phyloP scores from a whole-genome alignment of 2,888 invertebrate species.

The Homarus gammarus region DNA sequence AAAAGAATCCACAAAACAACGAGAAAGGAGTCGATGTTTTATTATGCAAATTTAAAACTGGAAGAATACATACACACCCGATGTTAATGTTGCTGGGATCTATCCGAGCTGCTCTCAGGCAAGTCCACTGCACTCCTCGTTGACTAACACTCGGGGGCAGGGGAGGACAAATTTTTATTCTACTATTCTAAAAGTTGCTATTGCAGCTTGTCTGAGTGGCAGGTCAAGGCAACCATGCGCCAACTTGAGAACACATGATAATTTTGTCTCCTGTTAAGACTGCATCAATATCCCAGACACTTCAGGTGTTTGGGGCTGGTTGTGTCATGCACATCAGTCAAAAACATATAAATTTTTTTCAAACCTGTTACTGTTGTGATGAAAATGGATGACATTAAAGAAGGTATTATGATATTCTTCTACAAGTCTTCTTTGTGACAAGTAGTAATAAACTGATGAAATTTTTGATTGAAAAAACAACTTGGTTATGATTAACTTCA shows the following conservation, averaged over 20 bases:
- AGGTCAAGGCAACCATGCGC: neutral
- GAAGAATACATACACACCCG: too few relatives aligned
- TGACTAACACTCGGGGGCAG: slow-evolving; percentile 1
- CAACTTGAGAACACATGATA: slow-evolving; percentile 2
- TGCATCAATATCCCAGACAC: slow-evolving; percentile 12
- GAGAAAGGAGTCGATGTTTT: too few relatives aligned
- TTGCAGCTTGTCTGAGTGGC: neutral
- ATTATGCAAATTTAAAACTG: too few relatives aligned
- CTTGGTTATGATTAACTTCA: slow-evolving; percentile 52
- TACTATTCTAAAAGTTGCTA: neutral
- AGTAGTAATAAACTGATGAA: slow-evolving; percentile 26
- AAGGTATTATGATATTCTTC: slow-evolving; percentile 16
- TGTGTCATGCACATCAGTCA: neutral
- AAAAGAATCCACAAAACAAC: too few relatives aligned
- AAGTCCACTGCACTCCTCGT: slow-evolving; percentile 1
- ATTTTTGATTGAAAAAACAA: slow-evolving; percentile 49
- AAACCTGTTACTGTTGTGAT: neutral
- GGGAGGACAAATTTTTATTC: slow-evolving; percentile 1
- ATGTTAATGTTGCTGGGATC: slow-evolving; percentile 29
- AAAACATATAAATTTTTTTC: neutral
- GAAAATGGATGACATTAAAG: slow-evolving; percentile 24
- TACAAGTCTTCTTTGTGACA: slow-evolving; percentile 28
- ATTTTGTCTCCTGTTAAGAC: slow-evolving; percentile 11
- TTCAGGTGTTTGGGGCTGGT: slow-evolving; percentile 9
- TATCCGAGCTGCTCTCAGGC: slow-evolving; percentile 40